These are phyloP conservation scores for Gastrophysa polygoni DNA, from an alignment of 2,888 invertebrate genomes.

Conservation along the genomic window DNA sequence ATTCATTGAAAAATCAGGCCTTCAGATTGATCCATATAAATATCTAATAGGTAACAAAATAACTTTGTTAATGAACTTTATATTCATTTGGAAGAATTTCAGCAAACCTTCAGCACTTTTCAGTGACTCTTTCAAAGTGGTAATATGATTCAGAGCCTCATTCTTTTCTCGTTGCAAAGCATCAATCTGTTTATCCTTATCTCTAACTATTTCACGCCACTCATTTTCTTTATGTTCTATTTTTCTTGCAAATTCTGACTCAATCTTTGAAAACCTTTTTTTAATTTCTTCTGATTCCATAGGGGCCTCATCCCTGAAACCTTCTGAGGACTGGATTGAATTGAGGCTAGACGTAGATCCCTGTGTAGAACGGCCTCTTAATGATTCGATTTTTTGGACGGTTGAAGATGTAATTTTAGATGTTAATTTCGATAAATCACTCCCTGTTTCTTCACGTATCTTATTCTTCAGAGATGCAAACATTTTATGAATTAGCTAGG, in stretches of 20 bases:
- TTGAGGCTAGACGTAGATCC: conserved; percentile 59
- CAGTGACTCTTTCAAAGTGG: conserved; percentile 64
- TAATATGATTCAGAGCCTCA: conserved; percentile 63
- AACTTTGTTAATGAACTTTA: too few relatives aligned
- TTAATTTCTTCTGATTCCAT: conserved; percentile 58
- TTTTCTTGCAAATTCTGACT: conserved; percentile 65
- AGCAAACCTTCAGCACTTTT: conserved; percentile 72
- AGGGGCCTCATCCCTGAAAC: conserved; percentile 61
- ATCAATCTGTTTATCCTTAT: conserved; percentile 63
- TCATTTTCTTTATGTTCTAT: conserved; percentile 70
- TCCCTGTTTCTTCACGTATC: conserved; percentile 88
- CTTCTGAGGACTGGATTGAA: conserved; percentile 56
- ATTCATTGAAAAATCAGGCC: too few relatives aligned
- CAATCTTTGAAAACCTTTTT: conserved; percentile 61
- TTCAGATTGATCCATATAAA: too few relatives aligned
- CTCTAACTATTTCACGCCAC: conserved; percentile 69
- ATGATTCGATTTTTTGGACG: conserved; percentile 60
- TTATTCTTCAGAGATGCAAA: conserved; percentile 88
- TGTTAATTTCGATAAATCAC: conserved; percentile 66
- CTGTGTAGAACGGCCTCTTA: conserved; percentile 58
- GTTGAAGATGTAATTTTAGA: conserved; percentile 60
- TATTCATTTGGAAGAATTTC: not conserved
- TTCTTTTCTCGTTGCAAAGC: conserved; percentile 64
- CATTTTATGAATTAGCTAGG: conserved; percentile 62
- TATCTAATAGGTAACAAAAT: too few relatives aligned